Evolutionary conservation across 2,888 invertebrate species (phyloP).

Genomic region (Itoplectis maculator): DNA sequence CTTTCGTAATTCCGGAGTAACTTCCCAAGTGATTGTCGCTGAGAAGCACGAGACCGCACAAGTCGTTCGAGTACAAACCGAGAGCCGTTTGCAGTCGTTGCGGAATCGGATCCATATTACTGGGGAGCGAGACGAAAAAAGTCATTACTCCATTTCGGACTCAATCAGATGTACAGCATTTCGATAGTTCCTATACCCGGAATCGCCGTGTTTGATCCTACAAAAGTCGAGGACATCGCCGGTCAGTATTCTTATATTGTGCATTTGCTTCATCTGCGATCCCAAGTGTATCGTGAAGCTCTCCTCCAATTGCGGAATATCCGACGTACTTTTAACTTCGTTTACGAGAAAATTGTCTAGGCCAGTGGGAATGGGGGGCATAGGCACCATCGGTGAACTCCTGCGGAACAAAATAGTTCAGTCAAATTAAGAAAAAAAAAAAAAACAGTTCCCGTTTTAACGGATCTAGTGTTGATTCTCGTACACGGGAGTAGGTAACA

Average conservation of each 20-base stretch:
- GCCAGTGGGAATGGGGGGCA: conserved; percentile 80
- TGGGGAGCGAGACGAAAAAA: conserved; percentile 47
- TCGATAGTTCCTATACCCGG: conserved; percentile 73
- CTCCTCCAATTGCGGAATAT: conserved; percentile 90
- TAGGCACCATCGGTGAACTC: conserved; percentile 85
- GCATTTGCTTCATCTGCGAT: conserved; percentile 99
- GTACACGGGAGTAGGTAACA: conserved; percentile 86
- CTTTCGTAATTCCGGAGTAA: conserved; percentile 88
- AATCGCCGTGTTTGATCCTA: conserved; percentile 85
- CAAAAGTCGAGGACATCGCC: conserved; percentile 94
- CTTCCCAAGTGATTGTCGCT: conserved; percentile 88
- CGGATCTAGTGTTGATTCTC: conserved; percentile 50
- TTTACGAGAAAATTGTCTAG: conserved; percentile 78
- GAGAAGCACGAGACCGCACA: conserved; percentile 94
- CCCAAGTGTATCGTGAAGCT: conserved; percentile 99
- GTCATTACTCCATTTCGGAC: neutral
- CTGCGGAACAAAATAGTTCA: conserved; percentile 73
- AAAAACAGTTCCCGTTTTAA: neutral
- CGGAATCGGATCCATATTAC: conserved; percentile 88
- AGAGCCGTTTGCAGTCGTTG: conserved; percentile 96
- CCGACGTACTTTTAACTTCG: conserved; percentile 78
- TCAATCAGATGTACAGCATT: neutral
- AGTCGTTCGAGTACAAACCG: conserved; percentile 95
- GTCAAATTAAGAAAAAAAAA: neutral
- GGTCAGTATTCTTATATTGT: conserved; percentile 96